Evolutionary conservation across 2,888 invertebrate genomes (phyloP).

Genomic region (Chirona hameri): DNA sequence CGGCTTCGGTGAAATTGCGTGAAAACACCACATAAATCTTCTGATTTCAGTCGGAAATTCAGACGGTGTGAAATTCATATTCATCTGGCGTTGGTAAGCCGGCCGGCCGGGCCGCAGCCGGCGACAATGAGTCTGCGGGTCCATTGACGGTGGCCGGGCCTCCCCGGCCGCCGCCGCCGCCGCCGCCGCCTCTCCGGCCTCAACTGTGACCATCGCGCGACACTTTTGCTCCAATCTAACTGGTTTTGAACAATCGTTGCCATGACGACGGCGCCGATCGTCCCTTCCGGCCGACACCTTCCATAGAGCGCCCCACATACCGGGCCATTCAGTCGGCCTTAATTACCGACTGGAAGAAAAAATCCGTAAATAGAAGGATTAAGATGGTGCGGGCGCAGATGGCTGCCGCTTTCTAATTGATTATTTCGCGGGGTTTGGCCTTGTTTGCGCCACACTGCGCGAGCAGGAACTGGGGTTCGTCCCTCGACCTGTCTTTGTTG

Average conservation of each 20-base stretch:
- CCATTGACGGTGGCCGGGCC: background rate
- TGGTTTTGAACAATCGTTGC: slow-evolving; percentile 22
- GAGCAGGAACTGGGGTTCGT: background rate
- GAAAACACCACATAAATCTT: slow-evolving; percentile 29
- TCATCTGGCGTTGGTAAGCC: background rate
- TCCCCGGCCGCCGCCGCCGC: background rate
- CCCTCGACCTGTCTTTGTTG: no score
- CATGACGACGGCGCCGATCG: background rate
- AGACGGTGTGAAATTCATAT: slow-evolving; percentile 28
- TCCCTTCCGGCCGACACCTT: background rate
- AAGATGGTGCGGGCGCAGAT: background rate
- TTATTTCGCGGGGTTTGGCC: background rate
- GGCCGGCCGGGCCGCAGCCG: background rate
- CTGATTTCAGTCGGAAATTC: slow-evolving; percentile 24
- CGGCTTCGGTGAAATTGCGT: slow-evolving; percentile 25
- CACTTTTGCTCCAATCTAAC: slow-evolving; percentile 2
- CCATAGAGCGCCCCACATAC: background rate
- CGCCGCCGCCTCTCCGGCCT: background rate
- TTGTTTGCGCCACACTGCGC: background rate
- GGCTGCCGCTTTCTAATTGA: slow-evolving; percentile 4
- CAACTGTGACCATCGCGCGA: background rate
- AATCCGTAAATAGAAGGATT: slow-evolving; percentile 26
- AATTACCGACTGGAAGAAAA: slow-evolving; percentile 1
- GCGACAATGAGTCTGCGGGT: background rate
- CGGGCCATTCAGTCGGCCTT: background rate